phyloP scores from a whole-genome alignment of 2,113 vertebrate species.

The Podiceps cristatus region DNA sequence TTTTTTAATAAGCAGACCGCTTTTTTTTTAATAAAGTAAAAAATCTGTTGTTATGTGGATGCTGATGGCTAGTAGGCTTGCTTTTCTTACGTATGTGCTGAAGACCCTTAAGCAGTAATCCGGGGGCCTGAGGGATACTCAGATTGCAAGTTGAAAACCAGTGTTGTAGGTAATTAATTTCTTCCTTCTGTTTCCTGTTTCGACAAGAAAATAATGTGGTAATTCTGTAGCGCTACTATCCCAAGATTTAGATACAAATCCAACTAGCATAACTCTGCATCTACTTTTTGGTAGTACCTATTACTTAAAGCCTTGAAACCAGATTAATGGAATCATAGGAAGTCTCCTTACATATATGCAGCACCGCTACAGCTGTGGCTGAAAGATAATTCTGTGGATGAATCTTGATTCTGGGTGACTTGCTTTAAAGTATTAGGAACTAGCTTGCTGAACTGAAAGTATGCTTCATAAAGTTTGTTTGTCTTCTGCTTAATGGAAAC shows the following conservation, averaged over 20 bases:
- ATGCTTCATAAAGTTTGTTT: background rate
- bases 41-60: background rate
- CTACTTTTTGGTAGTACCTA: background rate
- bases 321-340: background rate
- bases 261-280: background rate
- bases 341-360: background rate
- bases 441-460: background rate
- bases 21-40: background rate
- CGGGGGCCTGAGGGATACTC: background rate
- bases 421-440: background rate
- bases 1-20: background rate
- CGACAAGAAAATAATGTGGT: background rate
- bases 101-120: background rate
- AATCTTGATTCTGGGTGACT: background rate
- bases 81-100: background rate
- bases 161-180: slow-evolving; percentile 12
- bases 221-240: background rate
- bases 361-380: background rate
- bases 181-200: slow-evolving; percentile 22
- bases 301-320: background rate
- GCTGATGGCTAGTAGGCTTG: background rate
- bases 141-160: background rate
- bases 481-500: background rate
- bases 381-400: background rate
- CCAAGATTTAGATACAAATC: background rate